Base-by-base conservation (phyloP, 2,113 vertebrate species). In the Sigmodon hispidus region DNA sequence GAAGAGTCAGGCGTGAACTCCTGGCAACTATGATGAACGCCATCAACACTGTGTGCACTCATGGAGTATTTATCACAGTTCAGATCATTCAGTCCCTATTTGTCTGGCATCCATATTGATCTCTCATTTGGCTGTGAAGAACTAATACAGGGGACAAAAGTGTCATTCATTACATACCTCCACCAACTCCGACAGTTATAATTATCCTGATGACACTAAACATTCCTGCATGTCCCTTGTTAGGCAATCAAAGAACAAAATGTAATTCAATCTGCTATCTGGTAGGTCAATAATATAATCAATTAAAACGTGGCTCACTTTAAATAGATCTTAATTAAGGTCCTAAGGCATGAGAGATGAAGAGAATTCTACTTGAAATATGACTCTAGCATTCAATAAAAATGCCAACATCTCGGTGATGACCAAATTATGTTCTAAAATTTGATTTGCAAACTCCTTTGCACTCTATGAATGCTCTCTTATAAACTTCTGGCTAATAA, bases 291-390 rank as follows among this genome's bases (percentile, higher is more conserved):
- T 0, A 21, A 55, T 55, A 24, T 26, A 22, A 90, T 63, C 52
- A 17, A 3, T 81, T 85, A 70, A 11, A 12, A 84, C 6, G 36
- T 43, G 40, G 40, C 45, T 34, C 43, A 48, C 57, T 87, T 83
- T 73, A 84, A 81, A 85, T 0, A 65, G 57, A 43, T 76, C 76
- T 90, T 40, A 92, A 88, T 89, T 77, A 48, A 90, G 85, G 80
- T 72, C 77, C 70, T 0, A 13, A 91, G 26, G 67, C 69, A 36
- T 90, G 65, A 55, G 52, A 80, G 61, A 7, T 65, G 45, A 34
- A 29, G 73, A 79, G 57, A 34, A 75, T 43, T 89, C 81, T 70
- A 15, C 59, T 72, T 94, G 87, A 96, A 97, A 93, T 29, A 50
- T 2, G 81, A 92, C 45, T 57, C 57, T 31, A 73, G 36, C 48